phyloP scores from a whole-genome alignment of 2,113 vertebrate species.

The Synchiropus splendidus region DNA sequence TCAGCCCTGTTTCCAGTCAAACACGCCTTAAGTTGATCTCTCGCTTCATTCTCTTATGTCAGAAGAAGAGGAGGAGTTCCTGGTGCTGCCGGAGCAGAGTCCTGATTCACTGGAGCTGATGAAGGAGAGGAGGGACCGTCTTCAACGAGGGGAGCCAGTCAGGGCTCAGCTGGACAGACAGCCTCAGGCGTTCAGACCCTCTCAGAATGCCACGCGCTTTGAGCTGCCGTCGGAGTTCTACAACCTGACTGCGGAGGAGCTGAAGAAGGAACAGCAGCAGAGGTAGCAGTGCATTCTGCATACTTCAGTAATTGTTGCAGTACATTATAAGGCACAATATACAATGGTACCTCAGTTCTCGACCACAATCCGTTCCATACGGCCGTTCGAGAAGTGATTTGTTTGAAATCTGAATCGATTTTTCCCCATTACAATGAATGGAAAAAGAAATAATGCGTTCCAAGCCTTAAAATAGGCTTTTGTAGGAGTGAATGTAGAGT shows the following conservation, averaged over 20 bases:
- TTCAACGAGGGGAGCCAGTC: constrained; percentile 74
- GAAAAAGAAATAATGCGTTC: too few relatives aligned
- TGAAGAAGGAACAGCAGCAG: constrained; percentile 76
- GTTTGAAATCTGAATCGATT: too few relatives aligned
- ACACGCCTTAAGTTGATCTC: too few relatives aligned
- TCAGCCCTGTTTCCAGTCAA: not conserved
- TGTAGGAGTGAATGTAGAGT: too few relatives aligned
- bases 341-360: too few relatives aligned
- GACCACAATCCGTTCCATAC: too few relatives aligned
- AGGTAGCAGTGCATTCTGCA: constrained; percentile 67
- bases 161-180: constrained; percentile 77
- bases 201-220: constrained; percentile 72
- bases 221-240: constrained; percentile 86
- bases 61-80: constrained; percentile 80
- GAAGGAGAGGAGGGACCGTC: constrained; percentile 64
- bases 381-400: too few relatives aligned
- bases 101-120: constrained; percentile 65
- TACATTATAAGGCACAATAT: too few relatives aligned
- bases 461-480: too few relatives aligned
- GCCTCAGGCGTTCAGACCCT: constrained; percentile 66
- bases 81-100: constrained; percentile 69
- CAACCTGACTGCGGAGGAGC: constrained; percentile 77
- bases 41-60: not conserved
- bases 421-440: too few relatives aligned
- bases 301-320: too few relatives aligned